phyloP scores from a whole-genome alignment of 2,113 vertebrate species.

The Reinhardtius hippoglossoides region DNA sequence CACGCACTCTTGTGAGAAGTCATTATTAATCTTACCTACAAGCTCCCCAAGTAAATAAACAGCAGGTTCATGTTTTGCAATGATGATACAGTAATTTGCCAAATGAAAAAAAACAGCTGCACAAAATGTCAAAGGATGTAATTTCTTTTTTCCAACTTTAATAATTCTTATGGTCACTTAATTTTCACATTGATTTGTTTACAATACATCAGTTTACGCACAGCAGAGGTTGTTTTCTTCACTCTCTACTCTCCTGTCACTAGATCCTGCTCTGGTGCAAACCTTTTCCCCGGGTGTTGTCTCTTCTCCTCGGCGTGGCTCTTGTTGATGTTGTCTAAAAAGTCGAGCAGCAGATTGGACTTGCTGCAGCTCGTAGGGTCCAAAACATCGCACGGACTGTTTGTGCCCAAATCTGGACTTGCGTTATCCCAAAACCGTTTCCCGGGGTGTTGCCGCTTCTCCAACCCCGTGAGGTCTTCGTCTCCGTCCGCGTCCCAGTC shows the following conservation, averaged over 20 bases:
- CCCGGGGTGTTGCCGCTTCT: conserved; percentile 89
- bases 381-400: conserved; percentile 80
- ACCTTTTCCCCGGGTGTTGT: conserved; percentile 89
- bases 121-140: conserved; percentile 38
- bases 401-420: conserved; percentile 71
- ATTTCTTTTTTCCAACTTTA: conserved; percentile 54
- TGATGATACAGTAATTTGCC: conserved; percentile 17
- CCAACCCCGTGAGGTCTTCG: conserved; percentile 65
- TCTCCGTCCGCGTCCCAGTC: conserved; percentile 57
- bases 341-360: conserved; percentile 84
- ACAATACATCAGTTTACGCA: conserved; percentile 48
- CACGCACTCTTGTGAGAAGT: conserved; percentile 19
- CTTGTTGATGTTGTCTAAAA: conserved; percentile 83
- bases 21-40: conserved; percentile 22
- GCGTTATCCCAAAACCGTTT: conserved; percentile 83
- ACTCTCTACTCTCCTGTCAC: conserved; percentile 77
- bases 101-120: conserved; percentile 37
- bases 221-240: background rate
- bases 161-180: conserved; percentile 52
- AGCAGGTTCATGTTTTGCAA: conserved; percentile 16
- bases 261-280: conserved; percentile 76
- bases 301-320: conserved; percentile 85
- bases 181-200: conserved; percentile 63
- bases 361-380: conserved; percentile 82
- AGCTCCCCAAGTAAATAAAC: conserved; percentile 45